phyloP scores from a whole-genome alignment of 92 coral and sea anemone species.

The Muricea muricata region DNA sequence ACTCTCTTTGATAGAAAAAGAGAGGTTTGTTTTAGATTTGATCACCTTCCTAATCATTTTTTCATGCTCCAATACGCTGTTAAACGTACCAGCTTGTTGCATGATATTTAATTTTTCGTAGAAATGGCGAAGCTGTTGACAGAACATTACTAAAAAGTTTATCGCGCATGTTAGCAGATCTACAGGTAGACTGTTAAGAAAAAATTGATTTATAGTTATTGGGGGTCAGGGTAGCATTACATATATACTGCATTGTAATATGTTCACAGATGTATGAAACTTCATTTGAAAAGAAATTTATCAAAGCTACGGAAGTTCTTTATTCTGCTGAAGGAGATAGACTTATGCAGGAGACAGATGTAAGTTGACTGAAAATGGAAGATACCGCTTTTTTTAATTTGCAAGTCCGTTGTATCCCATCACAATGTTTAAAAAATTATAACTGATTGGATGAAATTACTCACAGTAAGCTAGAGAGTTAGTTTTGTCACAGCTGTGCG shows the following conservation, averaged over 20 bases:
- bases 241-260: background rate
- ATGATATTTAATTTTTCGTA: too few species aligned
- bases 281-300: slow-evolving; percentile 90
- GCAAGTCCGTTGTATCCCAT: too few species aligned
- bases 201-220: too few species aligned
- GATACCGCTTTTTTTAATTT: too few species aligned
- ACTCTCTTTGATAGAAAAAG: slow-evolving; percentile 83
- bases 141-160: slow-evolving; percentile 90
- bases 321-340: slow-evolving; percentile 97
- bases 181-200: too few species aligned
- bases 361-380: slow-evolving; percentile 52
- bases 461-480: too few species aligned
- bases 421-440: too few species aligned
- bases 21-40: slow-evolving; percentile 49
- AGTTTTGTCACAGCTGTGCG: too few species aligned
- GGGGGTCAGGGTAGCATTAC: too few species aligned
- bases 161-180: slow-evolving; percentile 95
- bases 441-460: too few species aligned
- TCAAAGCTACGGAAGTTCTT: slow-evolving; percentile 85
- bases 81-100: too few species aligned
- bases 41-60: background rate
- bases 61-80: too few species aligned
- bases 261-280: slow-evolving; percentile 95
- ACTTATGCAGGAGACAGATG: slow-evolving; percentile 99
- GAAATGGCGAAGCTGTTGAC: slow-evolving; percentile 99